phyloP scores from a whole-genome alignment of 2,888 invertebrate species.

The Coenonympha arcania region DNA sequence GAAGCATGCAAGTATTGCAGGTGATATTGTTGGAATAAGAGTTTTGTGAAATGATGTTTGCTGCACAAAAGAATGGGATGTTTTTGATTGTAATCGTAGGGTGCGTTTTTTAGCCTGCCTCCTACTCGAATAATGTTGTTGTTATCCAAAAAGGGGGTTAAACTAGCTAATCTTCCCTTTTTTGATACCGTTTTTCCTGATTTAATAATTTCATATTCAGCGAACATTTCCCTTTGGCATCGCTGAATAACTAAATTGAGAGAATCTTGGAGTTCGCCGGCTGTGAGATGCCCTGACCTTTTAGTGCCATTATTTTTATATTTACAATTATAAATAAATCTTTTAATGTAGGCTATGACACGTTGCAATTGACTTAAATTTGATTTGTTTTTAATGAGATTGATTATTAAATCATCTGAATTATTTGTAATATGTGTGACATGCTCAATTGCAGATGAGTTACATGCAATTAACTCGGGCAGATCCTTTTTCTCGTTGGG shows the following conservation, averaged over 20 bases:
- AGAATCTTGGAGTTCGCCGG: neutral
- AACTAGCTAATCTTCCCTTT: constrained; percentile 1
- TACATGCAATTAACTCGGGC: neutral
- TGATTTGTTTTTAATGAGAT: neutral
- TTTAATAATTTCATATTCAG: neutral
- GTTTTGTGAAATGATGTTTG: constrained; percentile 1
- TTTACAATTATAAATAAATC: constrained; percentile 3
- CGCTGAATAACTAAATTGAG: neutral
- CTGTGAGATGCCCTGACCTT: neutral
- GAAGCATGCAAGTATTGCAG: constrained; percentile 16
- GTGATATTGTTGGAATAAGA: constrained; percentile 3
- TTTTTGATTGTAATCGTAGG: constrained; percentile 6
- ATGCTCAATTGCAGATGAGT: neutral
- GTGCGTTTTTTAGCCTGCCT: constrained; percentile 5
- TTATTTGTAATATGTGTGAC: too few relatives aligned
- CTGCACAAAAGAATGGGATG: constrained; percentile 10
- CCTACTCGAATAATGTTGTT: constrained; percentile 8
- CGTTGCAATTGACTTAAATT: too few relatives aligned
- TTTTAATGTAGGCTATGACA: neutral
- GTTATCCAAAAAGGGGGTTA: constrained; percentile 8
- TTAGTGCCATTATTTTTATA: neutral
- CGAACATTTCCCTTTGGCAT: neutral
- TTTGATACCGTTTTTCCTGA: neutral
- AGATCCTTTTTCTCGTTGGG: neutral
- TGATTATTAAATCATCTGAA: neutral